Percentiles rank a stretch among this genome's conserved stretches.
Evolutionary conservation across 2,797 vertebrate genomes (phyloP).

Genomic region (Tapera naevia): DNA sequence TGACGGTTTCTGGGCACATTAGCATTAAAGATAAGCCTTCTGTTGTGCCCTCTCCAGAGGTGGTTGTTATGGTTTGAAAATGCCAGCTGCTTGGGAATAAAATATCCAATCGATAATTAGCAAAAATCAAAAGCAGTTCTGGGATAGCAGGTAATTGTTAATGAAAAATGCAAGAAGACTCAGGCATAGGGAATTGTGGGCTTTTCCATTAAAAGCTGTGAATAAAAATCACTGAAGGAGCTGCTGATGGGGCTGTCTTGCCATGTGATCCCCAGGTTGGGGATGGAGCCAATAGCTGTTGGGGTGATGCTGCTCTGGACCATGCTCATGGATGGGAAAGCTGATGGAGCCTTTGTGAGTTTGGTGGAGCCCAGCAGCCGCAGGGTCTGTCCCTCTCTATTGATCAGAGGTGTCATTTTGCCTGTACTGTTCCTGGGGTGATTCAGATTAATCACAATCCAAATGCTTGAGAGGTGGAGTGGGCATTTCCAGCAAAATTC

Average conservation of each 20-base stretch:
- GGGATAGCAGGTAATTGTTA: conserved; percentile 43
- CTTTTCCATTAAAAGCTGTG: conserved; percentile 63
- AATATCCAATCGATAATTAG: conserved; percentile 64
- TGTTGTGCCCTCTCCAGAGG: conserved; percentile 54
- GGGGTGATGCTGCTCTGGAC: background rate
- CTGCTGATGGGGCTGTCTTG: background rate
- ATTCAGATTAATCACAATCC: fast-evolving
- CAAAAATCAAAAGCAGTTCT: conserved; percentile 66
- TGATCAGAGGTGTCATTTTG: background rate
- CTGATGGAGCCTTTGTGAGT: background rate
- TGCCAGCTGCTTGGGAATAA: conserved; percentile 69
- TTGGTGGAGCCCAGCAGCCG: background rate
- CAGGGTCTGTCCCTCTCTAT: background rate
- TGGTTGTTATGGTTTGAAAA: conserved; percentile 61
- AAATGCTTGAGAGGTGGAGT: background rate
- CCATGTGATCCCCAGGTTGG: background rate
- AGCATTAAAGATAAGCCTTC: conserved; percentile 56
- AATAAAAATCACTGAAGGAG: conserved; percentile 39
- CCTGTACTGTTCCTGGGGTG: background rate
- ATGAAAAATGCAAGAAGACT: conserved; percentile 69
- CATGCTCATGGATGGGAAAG: fast-evolving
- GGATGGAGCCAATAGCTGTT: background rate
- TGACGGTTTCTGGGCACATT: conserved; percentile 34
- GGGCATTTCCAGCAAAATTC: background rate
- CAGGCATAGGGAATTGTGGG: conserved; percentile 29